These are phyloP conservation scores for Triplophysa yarkandensis DNA, from an alignment of 2,797 vertebrate genomes.

Conservation along the genomic window DNA sequence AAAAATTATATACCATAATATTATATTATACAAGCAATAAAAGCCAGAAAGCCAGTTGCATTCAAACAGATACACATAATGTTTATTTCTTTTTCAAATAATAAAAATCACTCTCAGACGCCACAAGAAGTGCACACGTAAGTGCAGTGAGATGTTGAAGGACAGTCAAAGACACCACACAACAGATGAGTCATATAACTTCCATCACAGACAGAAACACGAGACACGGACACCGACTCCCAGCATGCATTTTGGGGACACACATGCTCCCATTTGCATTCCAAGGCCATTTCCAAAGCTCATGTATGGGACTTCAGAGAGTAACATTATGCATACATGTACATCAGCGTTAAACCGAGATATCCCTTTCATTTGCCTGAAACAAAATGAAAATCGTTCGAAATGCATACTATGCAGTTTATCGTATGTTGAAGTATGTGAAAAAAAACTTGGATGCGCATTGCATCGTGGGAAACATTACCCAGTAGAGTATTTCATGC, in stretches of 20 bases:
- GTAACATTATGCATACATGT: conserved; percentile 45
- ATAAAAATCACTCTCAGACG: conserved; percentile 13
- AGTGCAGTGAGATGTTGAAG: conserved; percentile 44
- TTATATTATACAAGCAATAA: not conserved
- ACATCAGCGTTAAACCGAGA: conserved; percentile 37
- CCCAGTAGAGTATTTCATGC: not conserved
- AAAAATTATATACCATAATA: not conserved
- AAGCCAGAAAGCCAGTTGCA: conserved; percentile 29
- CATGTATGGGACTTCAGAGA: conserved; percentile 50
- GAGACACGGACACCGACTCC: conserved; percentile 49
- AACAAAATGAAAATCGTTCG: conserved; percentile 40
- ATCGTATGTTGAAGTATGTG: not conserved
- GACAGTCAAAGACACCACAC: conserved; percentile 38
- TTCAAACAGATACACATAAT: conserved; percentile 15
- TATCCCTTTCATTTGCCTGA: conserved; percentile 53
- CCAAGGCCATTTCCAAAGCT: conserved; percentile 79
- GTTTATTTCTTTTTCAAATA: not conserved
- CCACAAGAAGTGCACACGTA: conserved; percentile 1
- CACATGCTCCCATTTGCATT: conserved; percentile 78
- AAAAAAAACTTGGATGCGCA: not conserved
- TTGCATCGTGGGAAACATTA: conserved; percentile 3
- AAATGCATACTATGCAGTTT: conserved; percentile 12
- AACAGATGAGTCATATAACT: conserved; percentile 60
- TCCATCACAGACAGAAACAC: conserved; percentile 54
- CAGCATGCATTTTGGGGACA: conserved; percentile 64